These are phyloP conservation scores for Cheilosia pagana DNA, from an alignment of 2,888 invertebrate genomes.

Conservation along the genomic window DNA sequence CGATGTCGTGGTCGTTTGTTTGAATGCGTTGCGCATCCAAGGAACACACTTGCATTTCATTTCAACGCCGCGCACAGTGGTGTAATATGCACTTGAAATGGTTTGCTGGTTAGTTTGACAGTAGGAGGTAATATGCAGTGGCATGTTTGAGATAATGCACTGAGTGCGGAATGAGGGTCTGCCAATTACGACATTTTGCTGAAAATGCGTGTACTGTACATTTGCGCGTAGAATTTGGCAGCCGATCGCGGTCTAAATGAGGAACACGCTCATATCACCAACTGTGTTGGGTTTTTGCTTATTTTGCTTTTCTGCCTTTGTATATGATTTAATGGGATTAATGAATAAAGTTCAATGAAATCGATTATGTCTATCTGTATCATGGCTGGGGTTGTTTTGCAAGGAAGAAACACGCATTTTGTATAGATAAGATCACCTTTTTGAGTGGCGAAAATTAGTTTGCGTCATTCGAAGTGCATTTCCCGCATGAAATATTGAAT, in stretches of 20 bases:
- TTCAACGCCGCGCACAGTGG: constrained; percentile 36
- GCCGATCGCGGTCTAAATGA: constrained; percentile 54
- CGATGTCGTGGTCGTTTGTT: constrained; percentile 24
- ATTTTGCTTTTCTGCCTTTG: constrained; percentile 3
- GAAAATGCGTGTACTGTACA: constrained; percentile 72
- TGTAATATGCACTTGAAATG: constrained; percentile 73
- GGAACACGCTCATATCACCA: constrained; percentile 46
- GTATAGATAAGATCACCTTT: background rate
- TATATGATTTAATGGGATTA: constrained; percentile 30
- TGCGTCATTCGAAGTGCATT: too few relatives aligned
- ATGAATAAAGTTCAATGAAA: constrained; percentile 71
- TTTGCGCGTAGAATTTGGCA: constrained; percentile 70
- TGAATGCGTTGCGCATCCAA: constrained; percentile 48
- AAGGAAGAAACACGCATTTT: background rate
- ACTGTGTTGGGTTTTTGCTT: constrained; percentile 8
- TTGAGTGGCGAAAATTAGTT: background rate
- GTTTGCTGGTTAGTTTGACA: constrained; percentile 62
- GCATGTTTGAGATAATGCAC: constrained; percentile 62
- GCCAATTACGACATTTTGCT: constrained; percentile 70
- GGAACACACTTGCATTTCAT: constrained; percentile 53
- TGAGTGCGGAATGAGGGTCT: constrained; percentile 41
- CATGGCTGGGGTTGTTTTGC: background rate
- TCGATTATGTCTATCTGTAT: constrained; percentile 55
- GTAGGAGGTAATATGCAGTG: constrained; percentile 69
- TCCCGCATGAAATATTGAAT: too few relatives aligned